phyloP scores from a whole-genome alignment of 2,113 vertebrate species.

The Caloenas nicobarica region DNA sequence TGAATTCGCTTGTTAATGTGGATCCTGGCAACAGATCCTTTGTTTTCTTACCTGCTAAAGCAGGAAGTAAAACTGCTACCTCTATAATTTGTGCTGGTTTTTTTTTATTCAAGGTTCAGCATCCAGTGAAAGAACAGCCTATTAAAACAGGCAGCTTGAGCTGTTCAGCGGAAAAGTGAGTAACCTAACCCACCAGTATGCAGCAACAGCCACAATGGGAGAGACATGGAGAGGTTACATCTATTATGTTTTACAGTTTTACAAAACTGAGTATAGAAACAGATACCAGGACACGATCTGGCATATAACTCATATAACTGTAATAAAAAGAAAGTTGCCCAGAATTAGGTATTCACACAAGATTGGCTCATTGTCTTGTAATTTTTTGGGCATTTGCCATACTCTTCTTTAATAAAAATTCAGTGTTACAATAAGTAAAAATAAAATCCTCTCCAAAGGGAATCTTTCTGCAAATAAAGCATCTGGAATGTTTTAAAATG shows the following conservation, averaged over 20 bases:
- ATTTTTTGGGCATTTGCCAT: conserved; percentile 1
- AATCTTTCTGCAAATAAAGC: conserved; percentile 18
- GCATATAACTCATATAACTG: background rate
- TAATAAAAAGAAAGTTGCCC: conserved; percentile 44
- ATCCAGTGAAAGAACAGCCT: background rate
- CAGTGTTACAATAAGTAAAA: background rate
- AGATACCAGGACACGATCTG: conserved; percentile 44
- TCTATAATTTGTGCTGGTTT: background rate
- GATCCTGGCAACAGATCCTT: background rate
- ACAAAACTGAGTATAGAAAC: conserved; percentile 42
- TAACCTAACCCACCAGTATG: conserved; percentile 52
- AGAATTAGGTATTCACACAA: background rate
- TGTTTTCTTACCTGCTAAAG: background rate
- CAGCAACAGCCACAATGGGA: conserved; percentile 55
- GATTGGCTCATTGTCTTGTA: background rate
- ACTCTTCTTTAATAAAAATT: conserved; percentile 28
- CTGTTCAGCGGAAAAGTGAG: conserved; percentile 1
- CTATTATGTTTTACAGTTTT: conserved; percentile 51
- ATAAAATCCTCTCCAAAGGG: background rate
- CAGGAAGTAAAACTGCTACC: background rate
- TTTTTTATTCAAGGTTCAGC: conserved; percentile 2
- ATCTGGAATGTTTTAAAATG: conserved; percentile 47
- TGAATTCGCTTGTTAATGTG: background rate
- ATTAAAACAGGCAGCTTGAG: conserved; percentile 25
- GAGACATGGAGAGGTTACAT: conserved; percentile 50